Evolutionary conservation across 2,888 invertebrate genomes (phyloP).

Genomic region (Drosophila pseudotakahashii): DNA sequence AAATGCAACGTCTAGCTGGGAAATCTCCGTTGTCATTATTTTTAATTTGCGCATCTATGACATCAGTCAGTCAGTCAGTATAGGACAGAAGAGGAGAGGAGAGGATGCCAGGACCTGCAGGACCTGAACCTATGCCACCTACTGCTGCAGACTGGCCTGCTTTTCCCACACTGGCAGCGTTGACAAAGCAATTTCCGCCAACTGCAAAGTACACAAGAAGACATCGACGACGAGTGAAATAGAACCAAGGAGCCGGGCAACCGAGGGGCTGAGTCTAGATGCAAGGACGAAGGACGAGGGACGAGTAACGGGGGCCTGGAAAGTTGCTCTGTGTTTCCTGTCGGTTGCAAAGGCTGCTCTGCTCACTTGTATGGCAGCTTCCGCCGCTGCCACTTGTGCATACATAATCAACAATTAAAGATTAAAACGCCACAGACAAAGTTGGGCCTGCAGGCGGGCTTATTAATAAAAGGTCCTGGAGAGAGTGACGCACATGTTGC

Average conservation of each 20-base stretch:
- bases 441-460: conserved; percentile 24
- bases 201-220: conserved; percentile 52
- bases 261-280: background rate
- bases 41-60: conserved; percentile 72
- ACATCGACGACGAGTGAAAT: conserved; percentile 28
- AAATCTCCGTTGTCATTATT: conserved; percentile 55
- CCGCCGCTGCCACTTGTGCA: conserved; percentile 47
- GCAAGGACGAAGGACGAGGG: background rate
- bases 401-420: conserved; percentile 63
- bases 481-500: conserved; percentile 16
- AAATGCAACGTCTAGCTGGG: background rate
- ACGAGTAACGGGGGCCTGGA: background rate
- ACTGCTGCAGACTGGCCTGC: conserved; percentile 12
- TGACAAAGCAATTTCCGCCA: conserved; percentile 75
- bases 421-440: conserved; percentile 55
- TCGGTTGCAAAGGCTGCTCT: conserved; percentile 33
- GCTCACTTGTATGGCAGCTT: conserved; percentile 36
- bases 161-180: conserved; percentile 55
- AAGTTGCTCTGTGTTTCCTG: conserved; percentile 34
- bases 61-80: conserved; percentile 31
- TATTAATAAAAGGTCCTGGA: conserved; percentile 33
- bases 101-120: conserved; percentile 6
- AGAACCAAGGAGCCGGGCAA: conserved; percentile 6
- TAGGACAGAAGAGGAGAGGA: no score
- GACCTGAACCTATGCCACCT: background rate